These are phyloP conservation scores for Holotrichia oblita DNA, from an alignment of 1,140 invertebrate species.

Conservation along the genomic window DNA sequence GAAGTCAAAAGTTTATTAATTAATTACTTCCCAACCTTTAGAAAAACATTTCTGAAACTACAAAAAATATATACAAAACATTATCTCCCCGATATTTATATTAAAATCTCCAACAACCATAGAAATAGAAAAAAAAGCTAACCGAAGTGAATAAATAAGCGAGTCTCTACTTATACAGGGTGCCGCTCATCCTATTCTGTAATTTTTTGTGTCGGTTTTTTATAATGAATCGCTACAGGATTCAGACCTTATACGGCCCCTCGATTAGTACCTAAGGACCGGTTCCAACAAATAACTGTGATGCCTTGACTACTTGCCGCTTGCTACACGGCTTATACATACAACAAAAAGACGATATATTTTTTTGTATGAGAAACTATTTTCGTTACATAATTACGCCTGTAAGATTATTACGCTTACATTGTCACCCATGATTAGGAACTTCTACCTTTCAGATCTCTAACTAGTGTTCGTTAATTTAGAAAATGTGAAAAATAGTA, in stretches of 20 bases:
- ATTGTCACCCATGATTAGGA: slow-evolving; percentile 18
- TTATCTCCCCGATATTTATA: slow-evolving; percentile 17
- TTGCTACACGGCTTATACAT: background rate
- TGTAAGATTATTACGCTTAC: slow-evolving; percentile 27
- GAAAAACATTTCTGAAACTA: too few relatives aligned
- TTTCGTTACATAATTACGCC: slow-evolving; percentile 24
- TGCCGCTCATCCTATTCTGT: slow-evolving; percentile 9
- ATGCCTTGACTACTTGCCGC: slow-evolving; percentile 30
- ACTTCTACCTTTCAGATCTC: background rate
- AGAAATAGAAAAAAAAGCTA: slow-evolving; percentile 26
- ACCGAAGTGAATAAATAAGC: slow-evolving; percentile 33
- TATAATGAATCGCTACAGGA: slow-evolving; percentile 35
- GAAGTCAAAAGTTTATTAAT: too few relatives aligned
- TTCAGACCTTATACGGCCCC: slow-evolving; percentile 31
- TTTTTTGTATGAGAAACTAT: slow-evolving; percentile 26
- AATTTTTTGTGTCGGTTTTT: slow-evolving; percentile 34
- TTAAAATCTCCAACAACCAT: slow-evolving; percentile 10
- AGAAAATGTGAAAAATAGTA: slow-evolving; percentile 12
- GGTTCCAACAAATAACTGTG: slow-evolving; percentile 32
- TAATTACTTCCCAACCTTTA: too few relatives aligned
- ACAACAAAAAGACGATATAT: background rate
- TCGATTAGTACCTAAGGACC: slow-evolving; percentile 36
- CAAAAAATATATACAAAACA: background rate
- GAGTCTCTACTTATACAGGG: slow-evolving; percentile 30
- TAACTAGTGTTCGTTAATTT: slow-evolving; percentile 21